Percentiles rank a stretch among this genome's conserved stretches.
Conservation (phyloP, 2,888 invertebrate genomes). For the Idaea biselata region DNA sequence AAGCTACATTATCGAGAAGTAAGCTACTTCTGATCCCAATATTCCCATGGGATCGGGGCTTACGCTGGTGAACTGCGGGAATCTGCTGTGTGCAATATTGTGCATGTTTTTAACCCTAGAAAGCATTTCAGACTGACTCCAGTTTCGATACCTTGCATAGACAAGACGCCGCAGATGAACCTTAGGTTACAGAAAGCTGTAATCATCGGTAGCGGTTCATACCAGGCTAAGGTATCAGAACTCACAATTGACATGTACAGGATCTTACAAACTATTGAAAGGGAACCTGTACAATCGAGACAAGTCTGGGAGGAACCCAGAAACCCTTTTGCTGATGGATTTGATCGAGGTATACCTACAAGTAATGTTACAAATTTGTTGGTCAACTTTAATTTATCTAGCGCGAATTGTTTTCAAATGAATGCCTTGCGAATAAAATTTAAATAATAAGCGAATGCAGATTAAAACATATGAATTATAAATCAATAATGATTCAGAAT, state of each 20-base stretch:
- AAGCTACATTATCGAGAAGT: too few species aligned
- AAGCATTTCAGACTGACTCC: conserved; percentile 84
- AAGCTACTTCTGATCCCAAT: too few species aligned
- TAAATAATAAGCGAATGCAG: neutral
- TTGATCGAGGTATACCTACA: conserved; percentile 1
- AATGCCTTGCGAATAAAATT: neutral
- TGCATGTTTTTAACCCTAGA: neutral
- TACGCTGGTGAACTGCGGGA: too few species aligned
- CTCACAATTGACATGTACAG: conserved; percentile 98
- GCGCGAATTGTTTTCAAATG: neutral
- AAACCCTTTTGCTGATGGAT: conserved; percentile 4
- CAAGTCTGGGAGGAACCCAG: conserved; percentile 2
- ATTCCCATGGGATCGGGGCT: too few species aligned
- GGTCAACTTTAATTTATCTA: neutral
- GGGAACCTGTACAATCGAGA: conserved; percentile 83
- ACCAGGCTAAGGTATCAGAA: conserved; percentile 98
- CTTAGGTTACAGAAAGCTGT: conserved; percentile 95
- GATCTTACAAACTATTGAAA: conserved; percentile 96
- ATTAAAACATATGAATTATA: neutral
- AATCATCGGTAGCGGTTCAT: conserved; percentile 95
- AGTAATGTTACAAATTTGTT: neutral
- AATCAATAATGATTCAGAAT: neutral
- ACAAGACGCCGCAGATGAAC: conserved; percentile 92
- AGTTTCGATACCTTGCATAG: conserved; percentile 87
- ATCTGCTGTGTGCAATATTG: neutral